Base-by-base conservation (phyloP, 2,797 vertebrate genomes). In the Gallirallus australis region DNA sequence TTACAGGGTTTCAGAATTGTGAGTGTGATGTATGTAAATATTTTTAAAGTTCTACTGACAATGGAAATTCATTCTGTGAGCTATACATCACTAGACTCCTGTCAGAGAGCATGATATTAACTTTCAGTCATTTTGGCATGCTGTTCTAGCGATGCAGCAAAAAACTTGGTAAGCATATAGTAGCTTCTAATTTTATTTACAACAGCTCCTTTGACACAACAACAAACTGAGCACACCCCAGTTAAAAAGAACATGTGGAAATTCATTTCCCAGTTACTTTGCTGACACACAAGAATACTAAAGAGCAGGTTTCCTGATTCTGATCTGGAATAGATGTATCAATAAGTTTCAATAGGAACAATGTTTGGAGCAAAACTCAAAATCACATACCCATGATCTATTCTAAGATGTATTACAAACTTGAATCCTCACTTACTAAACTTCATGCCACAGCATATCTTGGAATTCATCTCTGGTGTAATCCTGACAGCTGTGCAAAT, bases 31-130 rank as follows among this genome's bases (percentile, higher is more conserved):
- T 71, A 53, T 88, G 59, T 73, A 96, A 95, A 91, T 91, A 30
- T 89, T 96, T 95, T 94, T 68, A 81, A 96, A 88, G 79, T 93
- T 94, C 88, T 87, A 91, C 60, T 89, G 77, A 92, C 71, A 93
- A 86, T 63, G 39, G 23, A 95, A 95, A 91, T 93, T 94, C n/a
- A 82, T 94, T 96, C 79, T 70, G 50, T 70, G 89, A 85, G 57
- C 60, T 70, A 83, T 82, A 92, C 48, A 93, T 94, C 65, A 94
- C 85, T 50, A 93, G 53, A 79, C 37, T 90, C 52, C 82, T 95
- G 60, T 93, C 88, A 95, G 87, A 94, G 81, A 82, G 42, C 35
- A 60, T 61, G 61, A 93, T 89, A 94, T 86, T 97, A 96, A 90
- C 84, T 94, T 96, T 86, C 86, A 94, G 57, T 70, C 95, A 95